Evolutionary conservation across 2,797 vertebrate genomes (phyloP), one percentile per base, ranked within the genome.

Genomic region (Pipistrellus kuhlii): DNA sequence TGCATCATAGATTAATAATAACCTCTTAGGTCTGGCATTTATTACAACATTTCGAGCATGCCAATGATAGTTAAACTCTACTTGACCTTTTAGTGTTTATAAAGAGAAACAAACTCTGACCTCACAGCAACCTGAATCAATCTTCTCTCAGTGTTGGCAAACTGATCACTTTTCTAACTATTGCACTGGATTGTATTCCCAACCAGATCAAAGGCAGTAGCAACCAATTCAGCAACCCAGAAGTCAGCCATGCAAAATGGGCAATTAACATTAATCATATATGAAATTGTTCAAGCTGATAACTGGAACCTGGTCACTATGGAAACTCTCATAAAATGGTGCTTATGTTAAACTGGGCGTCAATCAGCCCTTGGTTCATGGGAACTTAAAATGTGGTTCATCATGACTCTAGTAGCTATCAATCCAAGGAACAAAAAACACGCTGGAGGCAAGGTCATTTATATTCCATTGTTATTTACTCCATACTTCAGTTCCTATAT

Each of bases 191-290:
- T 87, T 97, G 95, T 97, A 97, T 98, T 98, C 69, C 96, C 96
- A 94, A 97, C 95, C 96, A 97, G 97, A 98, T 98, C 98, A 98
- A 98, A 98, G 97, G 97, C 93, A 96, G 92, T 95, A 98, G 95
- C 95, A 98, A 97, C 95, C 97, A 97, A 94, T 88, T 97, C 95
- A 97, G 97, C 85, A 96, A 96, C 51, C 44, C 64, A 59, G 91
- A 51, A 97, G 96, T 80, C 96, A 98, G 73, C 97, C 97, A 96
- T 97, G 97, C 94, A 98, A 98, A 98, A 97, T 96, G 96, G 92
- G 78, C 96, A 98, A 97, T 98, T 98, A 98, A 97, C 97, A 98
- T 98, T 97, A 98, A 98, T 98, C 97, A 97, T 97, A 97, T 68
- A 97, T 98, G 97, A 98, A 97, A 97, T 10, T 97, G 90, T 62